Evolutionary conservation across 2,113 vertebrate species (phyloP), one percentile per base, ranked within the genome.

Genomic region (Eptatretus burgeri): DNA sequence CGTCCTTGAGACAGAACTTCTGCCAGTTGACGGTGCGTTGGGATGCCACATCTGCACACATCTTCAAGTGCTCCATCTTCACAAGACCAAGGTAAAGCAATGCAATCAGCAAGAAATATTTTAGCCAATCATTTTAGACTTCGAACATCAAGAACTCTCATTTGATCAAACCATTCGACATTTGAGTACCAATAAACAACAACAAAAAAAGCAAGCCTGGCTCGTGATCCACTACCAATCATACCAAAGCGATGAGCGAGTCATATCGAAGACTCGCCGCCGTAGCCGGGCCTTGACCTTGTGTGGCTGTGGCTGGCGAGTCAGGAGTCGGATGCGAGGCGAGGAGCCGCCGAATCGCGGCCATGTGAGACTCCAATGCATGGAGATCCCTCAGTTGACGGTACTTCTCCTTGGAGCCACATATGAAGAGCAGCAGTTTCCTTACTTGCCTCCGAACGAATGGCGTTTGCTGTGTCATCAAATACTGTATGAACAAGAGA

Each of bases 1-100:
- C 91, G 5, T 98, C 91, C 73, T 98, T 98, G 73, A 98, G 82
- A 73, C 89, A 94, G 74, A 98, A 98, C 62, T 93, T 98, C 74
- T 98, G 91, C 91, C 91, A 98, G 77, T 98, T 98, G 66, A 86
- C 72, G 0, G 89, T 98, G 50, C 89, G 72, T 72, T 98, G 91
- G 1, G 86, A 86, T 51, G 91, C 85, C 5, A 96, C 95, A 77
- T 98, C 91, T 2, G 91, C 91, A 69, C 91, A 98, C 63, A 89
- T 87, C 72, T 98, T 98, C 5, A 98, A 69, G 51, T 96, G 91
- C 51, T 98, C 91, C 89, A 98, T 98, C 91, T 98, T 41, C 27
- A 41, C 27, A 41, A 41, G 27, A 41, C 27, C 27, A 41, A 41
- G 27, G 7, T 41, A 41, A 41, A 41, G 27, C 27, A 41, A 41